Percentiles rank a stretch among this genome's conserved stretches.
Evolutionary conservation across 2,888 invertebrate species (phyloP).

Genomic region (Heteromyza rotundicornis): DNA sequence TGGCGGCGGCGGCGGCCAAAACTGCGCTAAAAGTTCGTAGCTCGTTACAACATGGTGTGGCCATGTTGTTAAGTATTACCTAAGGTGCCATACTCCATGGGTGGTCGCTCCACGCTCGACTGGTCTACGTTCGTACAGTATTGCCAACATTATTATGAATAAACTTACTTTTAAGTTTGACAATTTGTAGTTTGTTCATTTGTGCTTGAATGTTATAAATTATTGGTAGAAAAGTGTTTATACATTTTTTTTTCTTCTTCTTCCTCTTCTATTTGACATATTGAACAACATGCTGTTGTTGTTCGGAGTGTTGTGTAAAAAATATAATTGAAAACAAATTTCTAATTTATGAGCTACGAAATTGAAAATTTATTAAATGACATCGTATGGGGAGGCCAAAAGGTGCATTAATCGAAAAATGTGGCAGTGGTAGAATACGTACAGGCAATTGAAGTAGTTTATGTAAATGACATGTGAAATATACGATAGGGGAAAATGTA

Average conservation of each 20-base stretch:
- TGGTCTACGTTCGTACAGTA: constrained; percentile 5
- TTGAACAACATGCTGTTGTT: constrained; percentile 11
- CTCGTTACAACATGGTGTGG: constrained; percentile 43
- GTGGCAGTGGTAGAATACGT: too few relatives aligned
- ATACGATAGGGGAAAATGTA: too few relatives aligned
- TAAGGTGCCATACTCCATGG: constrained; percentile 46
- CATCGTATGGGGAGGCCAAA: constrained; percentile 10
- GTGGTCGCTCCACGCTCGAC: constrained; percentile 36
- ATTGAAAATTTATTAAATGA: constrained; percentile 42
- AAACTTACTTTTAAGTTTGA: constrained; percentile 40
- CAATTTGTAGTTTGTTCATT: constrained; percentile 45
- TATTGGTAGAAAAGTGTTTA: constrained; percentile 52
- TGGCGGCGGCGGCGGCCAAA: constrained; percentile 15
- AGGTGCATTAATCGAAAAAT: too few relatives aligned
- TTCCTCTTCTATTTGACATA: constrained; percentile 8
- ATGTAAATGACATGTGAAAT: too few relatives aligned
- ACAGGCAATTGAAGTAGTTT: too few relatives aligned
- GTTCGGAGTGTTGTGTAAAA: constrained; percentile 49
- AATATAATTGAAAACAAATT: constrained; percentile 56
- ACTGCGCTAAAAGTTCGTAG: constrained; percentile 40
- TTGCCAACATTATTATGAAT: constrained; percentile 10
- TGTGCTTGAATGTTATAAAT: constrained; percentile 48
- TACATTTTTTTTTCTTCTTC: constrained; percentile 4
- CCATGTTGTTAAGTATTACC: constrained; percentile 35
- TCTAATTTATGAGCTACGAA: constrained; percentile 51